phyloP scores from a whole-genome alignment of 2,797 vertebrate genomes.

The Potorous gilbertii region DNA sequence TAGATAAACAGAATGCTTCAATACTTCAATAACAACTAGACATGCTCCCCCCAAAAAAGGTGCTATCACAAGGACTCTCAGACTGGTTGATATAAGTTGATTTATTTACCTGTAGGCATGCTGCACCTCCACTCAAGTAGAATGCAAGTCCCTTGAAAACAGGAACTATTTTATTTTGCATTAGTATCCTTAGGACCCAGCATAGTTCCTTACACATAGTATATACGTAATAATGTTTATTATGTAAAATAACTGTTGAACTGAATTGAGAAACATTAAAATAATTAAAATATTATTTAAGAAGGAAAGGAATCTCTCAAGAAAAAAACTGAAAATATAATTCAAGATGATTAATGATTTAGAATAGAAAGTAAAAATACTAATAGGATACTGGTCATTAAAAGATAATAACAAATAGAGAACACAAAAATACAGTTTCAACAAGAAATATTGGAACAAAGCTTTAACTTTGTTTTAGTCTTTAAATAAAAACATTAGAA shows the following conservation, averaged over 20 bases:
- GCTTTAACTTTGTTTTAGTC: too few relatives aligned
- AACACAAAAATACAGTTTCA: neutral
- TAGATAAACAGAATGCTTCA: neutral
- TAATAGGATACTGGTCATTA: neutral
- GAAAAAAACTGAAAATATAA: neutral
- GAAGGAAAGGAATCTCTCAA: neutral
- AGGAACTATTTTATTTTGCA: neutral
- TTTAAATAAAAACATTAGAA: neutral
- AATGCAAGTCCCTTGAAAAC: neutral
- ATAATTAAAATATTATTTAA: neutral
- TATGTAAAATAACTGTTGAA: neutral
- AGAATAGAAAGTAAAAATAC: neutral
- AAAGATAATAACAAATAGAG: neutral
- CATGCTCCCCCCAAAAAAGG: too few relatives aligned
- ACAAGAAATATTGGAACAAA: neutral
- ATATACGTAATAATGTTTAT: neutral
- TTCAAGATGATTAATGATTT: neutral
- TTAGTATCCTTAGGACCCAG: neutral
- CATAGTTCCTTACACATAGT: neutral
- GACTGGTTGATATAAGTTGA: neutral
- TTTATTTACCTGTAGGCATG: neutral
- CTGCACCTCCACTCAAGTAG: neutral
- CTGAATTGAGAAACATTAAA: neutral
- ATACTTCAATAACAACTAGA: neutral
- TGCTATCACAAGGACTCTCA: neutral